Conservation (phyloP, 2,113 vertebrate genomes). For the Xyliphius kryptos region DNA sequence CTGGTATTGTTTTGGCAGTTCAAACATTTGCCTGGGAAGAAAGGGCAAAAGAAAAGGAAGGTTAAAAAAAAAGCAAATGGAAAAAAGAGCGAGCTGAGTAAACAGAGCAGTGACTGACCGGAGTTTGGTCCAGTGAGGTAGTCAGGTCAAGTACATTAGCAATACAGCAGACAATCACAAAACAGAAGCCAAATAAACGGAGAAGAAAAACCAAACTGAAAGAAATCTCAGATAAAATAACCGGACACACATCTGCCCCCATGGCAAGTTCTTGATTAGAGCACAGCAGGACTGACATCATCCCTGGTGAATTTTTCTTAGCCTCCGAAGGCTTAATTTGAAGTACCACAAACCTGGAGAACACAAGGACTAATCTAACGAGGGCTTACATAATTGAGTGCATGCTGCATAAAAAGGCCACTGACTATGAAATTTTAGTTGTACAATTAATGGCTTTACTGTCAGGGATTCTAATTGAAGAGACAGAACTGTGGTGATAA, state of each 20-base stretch:
- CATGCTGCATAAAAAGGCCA: neutral
- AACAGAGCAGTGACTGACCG: constrained; percentile 35
- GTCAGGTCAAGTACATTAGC: constrained; percentile 7
- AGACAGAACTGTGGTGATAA: neutral
- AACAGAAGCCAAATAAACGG: neutral
- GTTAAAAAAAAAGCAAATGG: neutral
- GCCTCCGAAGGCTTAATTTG: neutral
- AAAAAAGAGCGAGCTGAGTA: constrained; percentile 34
- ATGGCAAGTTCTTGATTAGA: neutral
- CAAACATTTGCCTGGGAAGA: constrained; percentile 66
- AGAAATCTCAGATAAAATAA: neutral
- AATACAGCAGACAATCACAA: constrained; percentile 15
- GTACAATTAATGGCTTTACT: too few relatives aligned
- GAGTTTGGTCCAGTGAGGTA: constrained; percentile 28
- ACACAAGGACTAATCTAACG: neutral
- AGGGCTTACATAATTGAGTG: constrained; percentile 19
- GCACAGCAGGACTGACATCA: neutral
- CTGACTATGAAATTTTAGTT: too few relatives aligned
- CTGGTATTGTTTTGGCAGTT: constrained; percentile 70
- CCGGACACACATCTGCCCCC: neutral
- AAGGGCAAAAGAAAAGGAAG: neutral
- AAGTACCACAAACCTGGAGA: neutral
- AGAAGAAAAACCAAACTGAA: neutral
- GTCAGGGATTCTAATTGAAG: neutral
- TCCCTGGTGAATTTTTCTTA: neutral